Percentiles rank a stretch among this genome's conserved stretches.
phyloP scores from a whole-genome alignment of 2,113 vertebrate genomes.

The Anarhynchus alexandrinus region DNA sequence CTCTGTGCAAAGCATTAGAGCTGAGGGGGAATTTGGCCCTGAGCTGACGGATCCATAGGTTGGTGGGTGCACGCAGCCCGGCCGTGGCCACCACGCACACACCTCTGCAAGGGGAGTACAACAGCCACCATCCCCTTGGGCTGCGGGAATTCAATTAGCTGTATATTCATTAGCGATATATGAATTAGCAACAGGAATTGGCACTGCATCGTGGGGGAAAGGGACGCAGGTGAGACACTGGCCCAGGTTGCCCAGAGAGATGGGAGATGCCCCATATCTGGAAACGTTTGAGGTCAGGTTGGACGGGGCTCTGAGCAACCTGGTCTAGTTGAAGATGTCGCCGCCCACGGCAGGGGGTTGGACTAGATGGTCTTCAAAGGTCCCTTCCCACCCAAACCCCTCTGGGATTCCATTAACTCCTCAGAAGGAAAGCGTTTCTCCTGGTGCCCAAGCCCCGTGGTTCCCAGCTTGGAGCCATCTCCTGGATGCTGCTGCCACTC shows the following conservation, averaged over 20 bases:
- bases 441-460: fast-evolving
- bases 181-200: too few species aligned
- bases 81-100: fast-evolving
- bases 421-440: fast-evolving
- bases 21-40: neutral
- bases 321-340: fast-evolving
- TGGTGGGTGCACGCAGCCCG: fast-evolving
- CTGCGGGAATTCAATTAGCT: neutral
- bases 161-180: too few species aligned
- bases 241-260: too few species aligned
- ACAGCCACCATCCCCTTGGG: neutral
- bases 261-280: neutral
- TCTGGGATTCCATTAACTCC: fast-evolving
- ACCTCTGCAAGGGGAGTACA: neutral
- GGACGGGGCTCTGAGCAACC: neutral
- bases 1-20: neutral
- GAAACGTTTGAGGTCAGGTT: neutral
- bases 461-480: neutral
- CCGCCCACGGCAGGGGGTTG: neutral
- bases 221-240: neutral
- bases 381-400: neutral
- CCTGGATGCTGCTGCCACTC: neutral
- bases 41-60: fast-evolving
- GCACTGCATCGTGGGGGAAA: neutral
- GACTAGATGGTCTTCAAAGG: neutral